Evolutionary conservation across 2,888 invertebrate genomes (phyloP).

Genomic region (Iselma pallidipennis): DNA sequence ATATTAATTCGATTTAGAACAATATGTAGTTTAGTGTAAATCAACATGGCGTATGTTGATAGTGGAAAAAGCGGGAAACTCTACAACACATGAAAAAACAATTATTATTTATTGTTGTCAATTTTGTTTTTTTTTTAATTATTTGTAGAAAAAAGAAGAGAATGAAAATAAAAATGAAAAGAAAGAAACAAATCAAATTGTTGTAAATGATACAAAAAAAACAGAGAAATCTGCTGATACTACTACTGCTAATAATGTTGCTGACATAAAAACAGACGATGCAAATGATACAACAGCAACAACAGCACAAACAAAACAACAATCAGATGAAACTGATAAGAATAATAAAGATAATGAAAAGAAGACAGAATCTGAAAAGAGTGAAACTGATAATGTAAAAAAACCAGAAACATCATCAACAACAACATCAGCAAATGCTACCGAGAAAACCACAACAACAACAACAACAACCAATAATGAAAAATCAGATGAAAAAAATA

Average conservation of each 20-base stretch:
- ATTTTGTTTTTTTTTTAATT: background rate
- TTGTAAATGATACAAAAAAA: slow-evolving; percentile 34
- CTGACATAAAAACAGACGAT: slow-evolving; percentile 28
- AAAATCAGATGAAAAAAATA: slow-evolving; percentile 28
- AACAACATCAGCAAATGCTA: slow-evolving; percentile 31
- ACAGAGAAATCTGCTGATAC: slow-evolving; percentile 22
- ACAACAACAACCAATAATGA: slow-evolving; percentile 28
- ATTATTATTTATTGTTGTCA: no score
- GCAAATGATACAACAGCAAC: slow-evolving; percentile 28
- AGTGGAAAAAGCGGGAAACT: slow-evolving; percentile 56
- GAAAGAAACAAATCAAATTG: slow-evolving; percentile 20
- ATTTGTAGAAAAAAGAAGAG: slow-evolving; percentile 42
- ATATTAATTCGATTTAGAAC: slow-evolving; percentile 33
- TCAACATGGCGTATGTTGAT: slow-evolving; percentile 56
- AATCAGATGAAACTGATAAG: slow-evolving; percentile 32
- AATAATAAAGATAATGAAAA: slow-evolving; percentile 29
- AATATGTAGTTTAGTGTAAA: slow-evolving; percentile 48
- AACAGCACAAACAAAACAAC: slow-evolving; percentile 33
- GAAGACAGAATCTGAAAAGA: slow-evolving; percentile 37
- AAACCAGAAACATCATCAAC: slow-evolving; percentile 26
- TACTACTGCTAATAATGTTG: slow-evolving; percentile 21
- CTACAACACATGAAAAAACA: background rate
- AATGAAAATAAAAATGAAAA: slow-evolving; percentile 36
- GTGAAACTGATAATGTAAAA: slow-evolving; percentile 35
- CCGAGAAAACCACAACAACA: no score